Percentiles rank a stretch among this genome's conserved stretches.
Evolutionary conservation across 1,140 invertebrate genomes (phyloP).

Genomic region (Aphaenogaster floridana): DNA sequence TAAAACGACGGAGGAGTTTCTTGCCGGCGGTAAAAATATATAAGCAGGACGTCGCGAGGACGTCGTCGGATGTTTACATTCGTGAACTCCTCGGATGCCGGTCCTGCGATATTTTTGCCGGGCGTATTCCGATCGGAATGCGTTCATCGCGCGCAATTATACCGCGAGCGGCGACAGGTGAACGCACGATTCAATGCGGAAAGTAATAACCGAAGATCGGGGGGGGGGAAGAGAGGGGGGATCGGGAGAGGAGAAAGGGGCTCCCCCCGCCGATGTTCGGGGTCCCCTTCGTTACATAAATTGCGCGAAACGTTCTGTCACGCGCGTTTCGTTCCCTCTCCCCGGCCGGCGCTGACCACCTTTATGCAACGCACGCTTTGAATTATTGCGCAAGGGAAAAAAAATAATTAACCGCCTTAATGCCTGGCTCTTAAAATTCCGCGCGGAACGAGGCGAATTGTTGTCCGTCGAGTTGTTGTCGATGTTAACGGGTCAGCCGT

Average conservation of each 20-base stretch:
- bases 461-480: constrained; percentile 44
- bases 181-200: constrained; percentile 65
- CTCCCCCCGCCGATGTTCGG: background rate
- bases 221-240: background rate
- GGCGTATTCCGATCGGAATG: constrained; percentile 41
- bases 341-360: background rate
- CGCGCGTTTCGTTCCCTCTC: constrained; percentile 53
- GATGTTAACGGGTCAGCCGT: constrained; percentile 10
- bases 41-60: background rate
- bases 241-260: constrained; percentile 1
- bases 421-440: constrained; percentile 55
- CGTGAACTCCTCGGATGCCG: constrained; percentile 47
- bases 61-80: constrained; percentile 13
- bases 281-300: constrained; percentile 54
- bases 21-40: constrained; percentile 8
- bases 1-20: background rate
- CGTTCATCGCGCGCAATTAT: constrained; percentile 64
- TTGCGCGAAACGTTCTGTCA: constrained; percentile 64
- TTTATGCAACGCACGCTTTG: constrained; percentile 44
- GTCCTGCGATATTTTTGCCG: constrained; percentile 13
- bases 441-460: constrained; percentile 35
- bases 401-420: constrained; percentile 65
- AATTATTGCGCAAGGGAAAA: constrained; percentile 48
- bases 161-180: constrained; percentile 62
- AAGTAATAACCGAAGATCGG: constrained; percentile 45